Base-by-base conservation (phyloP, 2,797 vertebrate species). In the Acestrorhynchus altus region DNA sequence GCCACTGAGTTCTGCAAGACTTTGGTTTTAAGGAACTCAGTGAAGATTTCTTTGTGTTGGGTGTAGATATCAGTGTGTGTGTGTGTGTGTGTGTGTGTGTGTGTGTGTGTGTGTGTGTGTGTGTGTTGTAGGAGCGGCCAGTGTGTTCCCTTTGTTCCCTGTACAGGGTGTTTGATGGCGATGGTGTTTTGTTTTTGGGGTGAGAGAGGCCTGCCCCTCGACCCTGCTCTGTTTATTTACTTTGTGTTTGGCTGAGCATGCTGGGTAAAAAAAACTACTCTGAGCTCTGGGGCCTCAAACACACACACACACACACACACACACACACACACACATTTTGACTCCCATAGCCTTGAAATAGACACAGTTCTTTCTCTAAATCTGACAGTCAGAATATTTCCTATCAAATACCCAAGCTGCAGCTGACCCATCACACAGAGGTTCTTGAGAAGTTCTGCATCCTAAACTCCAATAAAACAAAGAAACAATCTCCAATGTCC, bases 181-280 rank as follows among this genome's bases (percentile, higher is more conserved):
- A 89, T 86, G 87, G 82, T 92, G 92, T 92, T 94, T 93, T 93
- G 92, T 92, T 94, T 94, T 92, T 86, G 89, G 89, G 92, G 90
- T 91, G 89, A 93, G 91, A 90, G 90, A 92, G 90, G 84, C 83
- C 89, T 91, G 88, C 89, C 91, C 91, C 90, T 65, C 87, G 88
- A 92, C 92, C 93, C 90, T 90, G 68, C 83, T 88, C 85, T 94
- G 91, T 94, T 94, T 94, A 94, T 94, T 95, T 93, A 92, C 91
- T 93, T 92, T 94, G 87, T 91, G 24, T 89, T 88, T 84, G 72
- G 89, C 86, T 85, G 88, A 87, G 91, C 90, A 92, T 93, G 91
- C 92, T 93, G 91, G 89, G 87, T 88, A 91, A 89, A 92, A 88
- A 89, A 82, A 90, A 22, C 65, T 42, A 77, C 83, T 81, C 84